phyloP scores from a whole-genome alignment of 2,797 vertebrate species.

The Microctenopoma lineatum region DNA sequence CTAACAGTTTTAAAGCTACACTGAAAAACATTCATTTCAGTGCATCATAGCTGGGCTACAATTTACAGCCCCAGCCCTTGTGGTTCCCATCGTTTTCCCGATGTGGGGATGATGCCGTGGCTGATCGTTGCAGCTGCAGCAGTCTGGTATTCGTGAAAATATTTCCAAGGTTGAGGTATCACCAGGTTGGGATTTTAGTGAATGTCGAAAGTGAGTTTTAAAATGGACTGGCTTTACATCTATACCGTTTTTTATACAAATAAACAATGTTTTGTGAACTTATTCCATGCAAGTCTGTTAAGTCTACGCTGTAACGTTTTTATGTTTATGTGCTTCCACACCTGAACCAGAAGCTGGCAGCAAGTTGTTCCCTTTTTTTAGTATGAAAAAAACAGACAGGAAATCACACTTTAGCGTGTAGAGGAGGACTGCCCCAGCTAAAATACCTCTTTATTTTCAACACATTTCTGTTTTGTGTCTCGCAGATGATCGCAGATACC shows the following conservation, averaged over 20 bases:
- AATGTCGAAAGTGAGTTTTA: neutral
- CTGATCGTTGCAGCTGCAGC: conserved; percentile 15
- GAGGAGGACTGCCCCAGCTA: neutral
- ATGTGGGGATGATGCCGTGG: conserved; percentile 4
- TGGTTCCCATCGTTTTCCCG: neutral
- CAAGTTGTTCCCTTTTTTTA: neutral
- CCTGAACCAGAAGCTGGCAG: neutral
- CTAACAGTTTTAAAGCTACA: conserved; percentile 18
- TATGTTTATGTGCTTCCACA: neutral
- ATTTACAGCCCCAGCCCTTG: conserved; percentile 1
- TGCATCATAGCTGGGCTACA: neutral
- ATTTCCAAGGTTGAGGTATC: conserved; percentile 38
- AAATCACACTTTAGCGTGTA: neutral
- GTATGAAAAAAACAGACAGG: neutral
- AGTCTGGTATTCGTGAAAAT: conserved; percentile 16
- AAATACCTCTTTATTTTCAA: neutral
- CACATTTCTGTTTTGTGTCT: neutral
- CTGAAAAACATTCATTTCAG: neutral
- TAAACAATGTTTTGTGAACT: no score
- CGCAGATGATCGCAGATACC: conserved; percentile 23
- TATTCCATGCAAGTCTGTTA: no score
- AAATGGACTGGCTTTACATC: neutral
- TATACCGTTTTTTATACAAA: conserved; percentile 1
- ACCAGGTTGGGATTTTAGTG: conserved; percentile 8
- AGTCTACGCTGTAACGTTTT: no score